Evolutionary conservation across 2,797 vertebrate species (phyloP).

Genomic region (Pterois miles): DNA sequence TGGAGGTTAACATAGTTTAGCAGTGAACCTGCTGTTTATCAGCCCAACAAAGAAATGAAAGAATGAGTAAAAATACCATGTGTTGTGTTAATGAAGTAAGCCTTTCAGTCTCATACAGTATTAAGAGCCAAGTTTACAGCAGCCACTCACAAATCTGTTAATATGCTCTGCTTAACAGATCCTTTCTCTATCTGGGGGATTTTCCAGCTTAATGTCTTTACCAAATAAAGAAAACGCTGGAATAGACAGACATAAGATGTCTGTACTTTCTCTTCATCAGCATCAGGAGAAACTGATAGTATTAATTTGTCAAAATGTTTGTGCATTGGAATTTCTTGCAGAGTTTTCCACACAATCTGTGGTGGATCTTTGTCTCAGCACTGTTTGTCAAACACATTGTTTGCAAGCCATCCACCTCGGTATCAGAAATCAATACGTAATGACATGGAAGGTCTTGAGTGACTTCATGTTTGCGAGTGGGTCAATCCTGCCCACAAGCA

Average conservation of each 20-base stretch:
- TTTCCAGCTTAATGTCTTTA: slow-evolving; percentile 13
- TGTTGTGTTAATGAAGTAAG: slow-evolving; percentile 12
- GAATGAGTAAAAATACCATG: not conserved
- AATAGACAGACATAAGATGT: not conserved
- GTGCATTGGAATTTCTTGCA: not conserved
- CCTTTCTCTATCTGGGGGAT: slow-evolving; percentile 24
- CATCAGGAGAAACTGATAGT: not conserved
- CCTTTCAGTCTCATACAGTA: not conserved
- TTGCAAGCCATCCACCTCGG: not conserved
- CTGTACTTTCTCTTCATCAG: not conserved
- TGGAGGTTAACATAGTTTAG: not conserved
- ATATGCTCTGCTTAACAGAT: slow-evolving; percentile 39
- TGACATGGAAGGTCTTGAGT: slow-evolving; percentile 12
- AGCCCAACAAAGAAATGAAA: not conserved
- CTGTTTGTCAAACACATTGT: not conserved
- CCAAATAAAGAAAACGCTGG: slow-evolving; percentile 6
- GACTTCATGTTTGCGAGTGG: slow-evolving; percentile 16
- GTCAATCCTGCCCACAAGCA: not conserved
- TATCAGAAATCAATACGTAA: slow-evolving; percentile 26
- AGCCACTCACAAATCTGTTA: slow-evolving; percentile 8
- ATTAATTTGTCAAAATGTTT: not conserved
- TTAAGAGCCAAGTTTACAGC: slow-evolving; percentile 21
- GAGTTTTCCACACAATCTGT: not conserved
- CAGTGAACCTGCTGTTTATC: not conserved
- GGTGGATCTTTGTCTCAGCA: not conserved